Conservation (phyloP, 2,797 vertebrate species). For the Clamator glandarius region DNA sequence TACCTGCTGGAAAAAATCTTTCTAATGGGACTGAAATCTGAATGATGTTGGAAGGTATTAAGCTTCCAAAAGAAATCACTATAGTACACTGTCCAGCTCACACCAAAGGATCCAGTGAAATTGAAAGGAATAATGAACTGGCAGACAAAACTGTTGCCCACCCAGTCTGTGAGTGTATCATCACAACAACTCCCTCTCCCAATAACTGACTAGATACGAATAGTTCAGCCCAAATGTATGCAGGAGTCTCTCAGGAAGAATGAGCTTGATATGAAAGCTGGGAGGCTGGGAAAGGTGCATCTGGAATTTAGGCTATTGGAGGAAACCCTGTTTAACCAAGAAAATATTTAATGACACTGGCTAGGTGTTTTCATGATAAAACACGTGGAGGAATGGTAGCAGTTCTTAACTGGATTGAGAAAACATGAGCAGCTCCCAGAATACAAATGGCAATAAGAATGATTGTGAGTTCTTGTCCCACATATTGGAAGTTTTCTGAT, state of each 20-base stretch:
- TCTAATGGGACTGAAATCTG: neutral
- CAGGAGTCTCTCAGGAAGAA: neutral
- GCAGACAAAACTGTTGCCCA: neutral
- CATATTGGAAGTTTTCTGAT: too few relatives aligned
- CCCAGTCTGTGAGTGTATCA: neutral
- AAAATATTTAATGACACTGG: neutral
- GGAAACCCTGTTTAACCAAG: neutral
- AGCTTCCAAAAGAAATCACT: neutral
- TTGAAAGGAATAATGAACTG: neutral
- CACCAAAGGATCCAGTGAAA: neutral
- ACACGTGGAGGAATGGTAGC: neutral
- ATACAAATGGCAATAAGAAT: too few relatives aligned
- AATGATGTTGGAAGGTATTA: neutral
- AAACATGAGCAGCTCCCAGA: too few relatives aligned
- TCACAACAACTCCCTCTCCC: neutral
- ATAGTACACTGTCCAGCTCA: neutral
- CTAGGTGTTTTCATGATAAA: neutral
- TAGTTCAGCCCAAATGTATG: neutral
- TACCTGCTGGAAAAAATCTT: neutral
- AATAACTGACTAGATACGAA: neutral
- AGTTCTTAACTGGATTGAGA: too few relatives aligned
- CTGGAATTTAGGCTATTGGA: neutral
- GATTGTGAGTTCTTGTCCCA: too few relatives aligned
- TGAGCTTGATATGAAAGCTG: fast-evolving
- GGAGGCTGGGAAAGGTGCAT: neutral